Percentiles rank a stretch among this genome's conserved stretches.
phyloP scores from a whole-genome alignment of 2,797 vertebrate species.

The Chaunax sp. region DNA sequence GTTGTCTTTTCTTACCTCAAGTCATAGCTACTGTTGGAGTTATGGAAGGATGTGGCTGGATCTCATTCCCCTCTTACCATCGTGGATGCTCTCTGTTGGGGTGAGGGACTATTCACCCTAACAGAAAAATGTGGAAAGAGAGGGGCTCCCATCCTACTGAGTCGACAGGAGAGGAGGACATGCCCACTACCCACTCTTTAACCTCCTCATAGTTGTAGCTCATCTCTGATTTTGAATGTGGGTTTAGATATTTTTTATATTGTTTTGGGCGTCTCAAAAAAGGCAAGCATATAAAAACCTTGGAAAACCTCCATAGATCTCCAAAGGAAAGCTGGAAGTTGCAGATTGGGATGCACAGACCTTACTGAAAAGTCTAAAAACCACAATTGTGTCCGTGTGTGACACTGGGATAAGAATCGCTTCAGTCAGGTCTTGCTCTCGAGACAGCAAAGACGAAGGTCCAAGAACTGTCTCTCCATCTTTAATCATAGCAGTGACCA shows the following conservation, averaged over 20 bases:
- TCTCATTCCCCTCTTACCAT: constrained; percentile 57
- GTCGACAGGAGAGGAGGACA: too few species aligned
- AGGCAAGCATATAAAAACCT: not conserved
- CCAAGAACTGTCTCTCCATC: constrained; percentile 67
- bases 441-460: constrained; percentile 44
- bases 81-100: constrained; percentile 21
- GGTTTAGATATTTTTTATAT: not conserved
- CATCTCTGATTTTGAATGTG: constrained; percentile 1
- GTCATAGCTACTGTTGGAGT: constrained; percentile 40
- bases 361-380: constrained; percentile 24
- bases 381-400: constrained; percentile 10
- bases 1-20: constrained; percentile 73
- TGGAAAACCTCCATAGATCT: not conserved
- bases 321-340: constrained; percentile 10
- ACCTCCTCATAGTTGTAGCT: not conserved
- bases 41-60: constrained; percentile 56
- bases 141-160: not conserved
- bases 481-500: constrained; percentile 71
- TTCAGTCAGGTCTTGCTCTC: not conserved
- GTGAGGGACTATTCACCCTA: constrained; percentile 14
- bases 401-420: constrained; percentile 29
- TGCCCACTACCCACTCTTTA: not conserved
- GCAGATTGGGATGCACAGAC: not conserved
- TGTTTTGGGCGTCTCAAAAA: not conserved
- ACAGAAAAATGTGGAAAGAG: constrained; percentile 10